Conservation (phyloP, 2,113 vertebrate genomes). For the Diphyllodes magnificus region DNA sequence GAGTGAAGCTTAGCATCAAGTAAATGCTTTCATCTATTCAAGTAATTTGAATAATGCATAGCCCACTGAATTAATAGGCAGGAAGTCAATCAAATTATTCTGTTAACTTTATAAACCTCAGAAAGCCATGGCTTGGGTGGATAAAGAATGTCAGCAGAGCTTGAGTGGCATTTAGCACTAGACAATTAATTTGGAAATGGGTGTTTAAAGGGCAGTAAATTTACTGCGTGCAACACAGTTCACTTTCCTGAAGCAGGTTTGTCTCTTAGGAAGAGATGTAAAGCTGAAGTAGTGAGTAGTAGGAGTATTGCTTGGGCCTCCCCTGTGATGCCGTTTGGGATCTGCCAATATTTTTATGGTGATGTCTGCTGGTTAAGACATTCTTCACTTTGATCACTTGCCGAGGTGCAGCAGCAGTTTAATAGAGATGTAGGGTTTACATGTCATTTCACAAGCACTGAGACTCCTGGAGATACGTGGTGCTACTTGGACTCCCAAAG, state of each 20-base stretch:
- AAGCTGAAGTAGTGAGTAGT: neutral
- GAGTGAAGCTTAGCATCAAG: conserved; percentile 29
- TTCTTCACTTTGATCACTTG: neutral
- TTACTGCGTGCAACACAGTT: neutral
- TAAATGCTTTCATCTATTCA: conserved; percentile 29
- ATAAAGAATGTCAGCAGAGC: conserved; percentile 44
- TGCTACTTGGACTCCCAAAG: neutral
- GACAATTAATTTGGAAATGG: conserved; percentile 30
- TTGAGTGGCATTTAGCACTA: conserved; percentile 20
- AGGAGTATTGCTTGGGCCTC: neutral
- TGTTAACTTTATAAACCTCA: conserved; percentile 54
- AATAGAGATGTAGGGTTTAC: neutral
- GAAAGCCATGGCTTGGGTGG: neutral
- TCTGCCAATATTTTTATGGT: neutral
- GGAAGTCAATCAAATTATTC: conserved; percentile 58
- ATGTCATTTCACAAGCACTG: neutral
- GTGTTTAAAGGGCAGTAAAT: conserved; percentile 1
- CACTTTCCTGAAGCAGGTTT: neutral
- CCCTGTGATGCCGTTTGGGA: neutral
- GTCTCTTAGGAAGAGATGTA: neutral
- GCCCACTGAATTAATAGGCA: conserved; percentile 43
- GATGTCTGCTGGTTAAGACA: neutral
- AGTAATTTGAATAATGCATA: conserved; percentile 61
- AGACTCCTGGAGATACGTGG: neutral
- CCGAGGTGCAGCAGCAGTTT: neutral